Evolutionary conservation across 2,797 vertebrate species (phyloP).

Genomic region (Gorsachius magnificus): DNA sequence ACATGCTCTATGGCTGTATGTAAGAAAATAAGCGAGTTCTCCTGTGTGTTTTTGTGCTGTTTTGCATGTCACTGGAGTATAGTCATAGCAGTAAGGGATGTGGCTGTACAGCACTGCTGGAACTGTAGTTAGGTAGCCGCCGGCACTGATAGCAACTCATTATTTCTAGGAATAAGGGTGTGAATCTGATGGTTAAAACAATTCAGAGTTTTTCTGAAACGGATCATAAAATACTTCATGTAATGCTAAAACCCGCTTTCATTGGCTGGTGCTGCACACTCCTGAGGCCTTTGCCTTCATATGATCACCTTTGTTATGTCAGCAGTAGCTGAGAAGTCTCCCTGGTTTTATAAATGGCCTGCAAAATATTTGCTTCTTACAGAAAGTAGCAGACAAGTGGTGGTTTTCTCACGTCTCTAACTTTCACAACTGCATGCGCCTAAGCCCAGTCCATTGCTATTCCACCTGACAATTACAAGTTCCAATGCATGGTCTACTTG

Average conservation of each 20-base stretch:
- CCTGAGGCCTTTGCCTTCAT: neutral
- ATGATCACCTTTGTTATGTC: neutral
- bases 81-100: conserved; percentile 16
- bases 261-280: neutral
- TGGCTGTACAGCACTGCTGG: neutral
- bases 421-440: neutral
- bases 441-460: neutral
- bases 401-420: neutral
- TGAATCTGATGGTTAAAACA: conserved; percentile 48
- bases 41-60: neutral
- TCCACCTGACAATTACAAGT: neutral
- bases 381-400: neutral
- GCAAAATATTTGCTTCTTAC: neutral
- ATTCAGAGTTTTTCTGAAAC: neutral
- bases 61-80: conserved; percentile 32
- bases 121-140: conserved; percentile 37
- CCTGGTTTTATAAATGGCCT: neutral
- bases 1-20: neutral
- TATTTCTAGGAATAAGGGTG: conserved; percentile 51
- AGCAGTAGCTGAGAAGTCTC: neutral
- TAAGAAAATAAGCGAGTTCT: conserved; percentile 38
- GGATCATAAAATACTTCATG: conserved; percentile 11
- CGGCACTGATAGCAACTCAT: conserved; percentile 32
- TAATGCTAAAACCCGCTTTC: conserved; percentile 2
- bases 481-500: neutral